These are phyloP conservation scores for Dicerorhinus sumatrensis DNA, from an alignment of 2,113 vertebrate genomes.

Conservation along the genomic window DNA sequence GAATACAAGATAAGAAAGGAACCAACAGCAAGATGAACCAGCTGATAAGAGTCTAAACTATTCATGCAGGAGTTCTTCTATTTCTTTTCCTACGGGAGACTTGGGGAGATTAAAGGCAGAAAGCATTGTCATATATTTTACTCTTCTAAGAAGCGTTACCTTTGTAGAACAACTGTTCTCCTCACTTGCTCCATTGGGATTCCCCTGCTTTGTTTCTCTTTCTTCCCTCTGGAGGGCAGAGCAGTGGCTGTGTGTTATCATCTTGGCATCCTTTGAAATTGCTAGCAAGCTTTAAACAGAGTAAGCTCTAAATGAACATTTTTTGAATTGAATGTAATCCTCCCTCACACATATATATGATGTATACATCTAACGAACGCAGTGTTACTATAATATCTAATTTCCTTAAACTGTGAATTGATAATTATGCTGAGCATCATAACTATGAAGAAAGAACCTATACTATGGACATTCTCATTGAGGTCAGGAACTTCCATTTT, in stretches of 20 bases:
- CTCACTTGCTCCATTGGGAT: background rate
- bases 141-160: background rate
- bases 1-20: background rate
- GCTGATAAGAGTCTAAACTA: background rate
- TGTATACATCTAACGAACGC: background rate
- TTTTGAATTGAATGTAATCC: background rate
- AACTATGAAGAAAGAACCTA: background rate
- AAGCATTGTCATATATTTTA: background rate
- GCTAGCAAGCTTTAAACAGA: background rate
- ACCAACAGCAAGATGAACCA: background rate
- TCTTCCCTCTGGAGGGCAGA: background rate
- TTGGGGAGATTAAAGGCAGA: background rate
- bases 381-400: background rate
- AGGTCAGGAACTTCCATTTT: background rate
- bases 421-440: background rate
- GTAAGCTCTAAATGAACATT: background rate
- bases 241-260: background rate
- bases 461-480: background rate
- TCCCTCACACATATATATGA: background rate
- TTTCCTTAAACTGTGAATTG: background rate
- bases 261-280: background rate
- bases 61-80: background rate
- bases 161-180: background rate
- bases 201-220: background rate
- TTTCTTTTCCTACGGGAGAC: background rate